Evolutionary conservation across 1,140 invertebrate species (phyloP).

Genomic region (Oedothorax gibbosus): DNA sequence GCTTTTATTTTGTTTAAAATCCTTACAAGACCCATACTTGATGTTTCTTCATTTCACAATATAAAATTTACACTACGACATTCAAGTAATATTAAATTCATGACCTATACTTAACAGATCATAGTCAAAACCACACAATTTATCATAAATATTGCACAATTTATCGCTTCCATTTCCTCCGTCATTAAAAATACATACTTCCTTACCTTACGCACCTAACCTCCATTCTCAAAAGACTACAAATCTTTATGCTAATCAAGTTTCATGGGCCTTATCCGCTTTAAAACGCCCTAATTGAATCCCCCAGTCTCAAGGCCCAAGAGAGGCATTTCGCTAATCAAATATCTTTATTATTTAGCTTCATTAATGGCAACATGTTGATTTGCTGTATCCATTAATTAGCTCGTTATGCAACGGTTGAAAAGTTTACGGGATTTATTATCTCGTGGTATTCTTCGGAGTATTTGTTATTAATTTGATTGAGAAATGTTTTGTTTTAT

Average conservation of each 20-base stretch:
- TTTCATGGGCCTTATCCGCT: background rate
- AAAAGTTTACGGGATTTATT: slow-evolving; percentile 30
- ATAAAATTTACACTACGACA: too few relatives aligned
- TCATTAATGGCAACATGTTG: slow-evolving; percentile 32
- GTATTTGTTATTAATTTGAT: too few relatives aligned
- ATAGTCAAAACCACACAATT: too few relatives aligned
- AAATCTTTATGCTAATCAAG: slow-evolving; percentile 38
- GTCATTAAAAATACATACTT: too few relatives aligned
- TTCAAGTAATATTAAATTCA: too few relatives aligned
- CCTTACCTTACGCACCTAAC: background rate
- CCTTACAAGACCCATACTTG: too few relatives aligned
- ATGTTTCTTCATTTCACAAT: too few relatives aligned
- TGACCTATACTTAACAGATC: too few relatives aligned
- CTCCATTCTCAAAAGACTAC: slow-evolving; percentile 15
- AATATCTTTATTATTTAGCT: slow-evolving; percentile 39
- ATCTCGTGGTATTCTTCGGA: background rate
- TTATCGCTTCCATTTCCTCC: too few relatives aligned
- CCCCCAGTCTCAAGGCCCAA: slow-evolving; percentile 8
- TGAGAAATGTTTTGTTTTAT: too few relatives aligned
- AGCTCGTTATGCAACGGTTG: slow-evolving; percentile 5
- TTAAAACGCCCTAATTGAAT: slow-evolving; percentile 29
- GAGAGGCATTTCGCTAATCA: slow-evolving; percentile 30
- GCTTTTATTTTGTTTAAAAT: too few relatives aligned
- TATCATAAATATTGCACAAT: too few relatives aligned
- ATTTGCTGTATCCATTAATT: slow-evolving; percentile 18